phyloP scores from a whole-genome alignment of 2,888 invertebrate species.

The Timema cristinae region DNA sequence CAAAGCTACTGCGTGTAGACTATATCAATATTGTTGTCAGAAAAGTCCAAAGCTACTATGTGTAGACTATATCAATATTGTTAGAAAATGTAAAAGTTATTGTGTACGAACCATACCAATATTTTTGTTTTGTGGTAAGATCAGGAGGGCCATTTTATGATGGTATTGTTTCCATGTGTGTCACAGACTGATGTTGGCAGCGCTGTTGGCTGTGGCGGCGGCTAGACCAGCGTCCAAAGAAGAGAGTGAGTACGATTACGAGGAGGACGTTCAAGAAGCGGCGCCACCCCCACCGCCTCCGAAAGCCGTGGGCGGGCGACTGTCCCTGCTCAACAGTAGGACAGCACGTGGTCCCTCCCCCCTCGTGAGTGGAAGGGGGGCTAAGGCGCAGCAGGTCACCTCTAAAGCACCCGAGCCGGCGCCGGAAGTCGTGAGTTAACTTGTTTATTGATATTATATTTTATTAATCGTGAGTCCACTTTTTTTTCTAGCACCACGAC shows the following conservation, averaged over 20 bases:
- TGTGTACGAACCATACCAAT: too few species aligned
- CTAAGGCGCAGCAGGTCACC: slow-evolving; percentile 1
- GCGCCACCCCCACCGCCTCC: slow-evolving; percentile 16
- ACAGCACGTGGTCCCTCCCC: slow-evolving; percentile 23
- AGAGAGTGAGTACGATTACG: slow-evolving; percentile 24
- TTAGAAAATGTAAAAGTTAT: too few species aligned
- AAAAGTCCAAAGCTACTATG: too few species aligned
- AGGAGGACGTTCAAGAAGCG: slow-evolving; percentile 12
- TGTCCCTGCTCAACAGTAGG: slow-evolving; percentile 21
- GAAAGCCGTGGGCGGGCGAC: slow-evolving; percentile 9
- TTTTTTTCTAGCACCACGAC: too few species aligned
- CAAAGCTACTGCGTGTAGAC: too few species aligned
- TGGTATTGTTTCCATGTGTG: not conserved
- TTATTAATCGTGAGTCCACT: too few species aligned
- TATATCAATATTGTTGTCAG: too few species aligned
- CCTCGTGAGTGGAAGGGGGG: slow-evolving; percentile 18
- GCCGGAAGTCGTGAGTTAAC: slow-evolving; percentile 7
- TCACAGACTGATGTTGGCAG: slow-evolving; percentile 1
- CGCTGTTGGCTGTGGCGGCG: slow-evolving; percentile 14
- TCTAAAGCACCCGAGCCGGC: slow-evolving; percentile 13
- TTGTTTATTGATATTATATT: not conserved
- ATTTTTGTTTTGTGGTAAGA: too few species aligned
- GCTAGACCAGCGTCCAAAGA: slow-evolving; percentile 14
- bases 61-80: too few species aligned
- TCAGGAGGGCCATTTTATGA: too few species aligned